Percentiles rank a stretch among this genome's conserved stretches.
These are phyloP conservation scores for Drosophila sturtevanti DNA, from an alignment of 1,140 invertebrate species.

Conservation along the genomic window DNA sequence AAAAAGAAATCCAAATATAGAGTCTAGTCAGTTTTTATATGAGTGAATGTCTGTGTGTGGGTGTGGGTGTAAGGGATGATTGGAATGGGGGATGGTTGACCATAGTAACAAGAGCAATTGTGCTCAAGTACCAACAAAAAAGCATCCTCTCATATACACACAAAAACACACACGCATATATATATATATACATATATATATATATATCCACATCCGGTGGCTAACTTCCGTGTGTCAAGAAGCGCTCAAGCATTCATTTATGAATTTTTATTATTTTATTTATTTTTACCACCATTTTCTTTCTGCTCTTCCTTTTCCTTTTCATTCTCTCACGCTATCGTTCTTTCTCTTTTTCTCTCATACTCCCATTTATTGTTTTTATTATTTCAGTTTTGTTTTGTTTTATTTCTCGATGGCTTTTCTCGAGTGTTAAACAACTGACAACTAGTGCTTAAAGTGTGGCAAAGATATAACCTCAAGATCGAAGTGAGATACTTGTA, in stretches of 20 bases:
- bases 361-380: conserved; percentile 48
- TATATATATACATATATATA: conserved; percentile 6
- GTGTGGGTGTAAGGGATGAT: conserved; percentile 29
- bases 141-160: conserved; percentile 13
- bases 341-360: conserved; percentile 9
- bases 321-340: neutral
- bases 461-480: conserved; percentile 11
- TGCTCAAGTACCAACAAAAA: conserved; percentile 27
- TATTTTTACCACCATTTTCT: conserved; percentile 51
- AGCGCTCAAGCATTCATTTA: conserved; percentile 75
- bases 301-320: conserved; percentile 6
- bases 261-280: conserved; percentile 74
- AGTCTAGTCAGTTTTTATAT: conserved; percentile 16
- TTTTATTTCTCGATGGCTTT: neutral
- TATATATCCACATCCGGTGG: conserved; percentile 52
- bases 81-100: neutral
- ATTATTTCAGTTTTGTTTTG: neutral
- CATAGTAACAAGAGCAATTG: conserved; percentile 28
- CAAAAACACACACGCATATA: conserved; percentile 17
- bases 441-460: conserved; percentile 49
- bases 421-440: conserved; percentile 27
- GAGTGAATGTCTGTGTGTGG: neutral
- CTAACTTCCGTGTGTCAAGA: conserved; percentile 74
- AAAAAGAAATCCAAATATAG: conserved; percentile 7
- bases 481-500: conserved; percentile 50